Percentiles rank a stretch among this genome's conserved stretches.
Conservation (phyloP, 2,113 vertebrate genomes). For the Propithecus coquereli region DNA sequence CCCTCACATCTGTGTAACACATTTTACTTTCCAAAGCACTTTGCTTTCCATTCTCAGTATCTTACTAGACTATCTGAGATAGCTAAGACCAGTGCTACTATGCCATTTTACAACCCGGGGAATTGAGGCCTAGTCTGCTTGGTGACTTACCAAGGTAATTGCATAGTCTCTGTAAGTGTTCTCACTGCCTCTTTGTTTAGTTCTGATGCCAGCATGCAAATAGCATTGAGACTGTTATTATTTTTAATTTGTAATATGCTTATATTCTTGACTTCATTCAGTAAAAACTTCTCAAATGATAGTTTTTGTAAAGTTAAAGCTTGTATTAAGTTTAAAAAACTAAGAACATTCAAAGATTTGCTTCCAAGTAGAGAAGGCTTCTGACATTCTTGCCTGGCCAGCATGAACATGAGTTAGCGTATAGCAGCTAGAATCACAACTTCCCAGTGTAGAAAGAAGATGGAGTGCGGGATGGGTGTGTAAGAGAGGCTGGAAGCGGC, state of each 20-base stretch:
- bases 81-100: background rate
- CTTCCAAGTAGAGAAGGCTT: background rate
- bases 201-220: background rate
- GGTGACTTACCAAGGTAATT: background rate
- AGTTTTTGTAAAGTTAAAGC: background rate
- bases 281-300: background rate
- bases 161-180: background rate
- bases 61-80: background rate
- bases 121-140: background rate
- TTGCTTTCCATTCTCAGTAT: background rate
- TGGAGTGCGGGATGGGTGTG: background rate
- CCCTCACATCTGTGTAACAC: background rate
- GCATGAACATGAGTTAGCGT: background rate
- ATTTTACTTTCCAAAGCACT: conserved; percentile 34
- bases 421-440: background rate
- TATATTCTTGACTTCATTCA: background rate
- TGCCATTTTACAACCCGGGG: background rate
- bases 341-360: background rate
- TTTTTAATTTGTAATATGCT: background rate
- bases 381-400: background rate
- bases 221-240: background rate
- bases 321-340: conserved; percentile 1
- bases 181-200: background rate
- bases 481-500: background rate
- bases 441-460: background rate